Evolutionary conservation across 2,113 vertebrate genomes (phyloP), one percentile per base, ranked within the genome.

Genomic region (Dasyurus viverrinus): DNA sequence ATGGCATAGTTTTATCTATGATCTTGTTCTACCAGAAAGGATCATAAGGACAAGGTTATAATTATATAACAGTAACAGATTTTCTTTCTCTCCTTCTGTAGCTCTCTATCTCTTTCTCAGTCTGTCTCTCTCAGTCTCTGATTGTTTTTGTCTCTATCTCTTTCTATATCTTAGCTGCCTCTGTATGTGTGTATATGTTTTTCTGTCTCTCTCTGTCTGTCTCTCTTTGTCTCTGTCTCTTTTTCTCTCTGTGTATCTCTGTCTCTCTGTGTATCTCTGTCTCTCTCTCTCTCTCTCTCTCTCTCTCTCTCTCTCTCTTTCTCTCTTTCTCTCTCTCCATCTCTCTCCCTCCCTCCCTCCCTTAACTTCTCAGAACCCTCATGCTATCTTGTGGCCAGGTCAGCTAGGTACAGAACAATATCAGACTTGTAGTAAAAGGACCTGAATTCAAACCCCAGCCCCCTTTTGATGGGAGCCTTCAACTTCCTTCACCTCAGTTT

Each of bases 351-450:
- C 8, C 8, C 50, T 50, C 50, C 8, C 50, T 52, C 50, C 50
- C 50, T 9, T 52, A 95, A n/a, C 47, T n/a, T 11, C 52, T 8
- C 50, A 54, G 94, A 89, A 0, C 3, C 54, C 0, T 11, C 5
- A 0, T 26, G 42, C 3, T 30, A 54, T 0, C 0, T 2, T 3
- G 10, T 42, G 8, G 0, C 6, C 6, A 1, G 7, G 6, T 3
- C 25, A n/a, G 5, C 3, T 9, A 42, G 30, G 53, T 11, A 47
- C 0, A 9, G 47, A 2, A 0, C 36, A 47, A 26, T 2, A 46
- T 22, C 2, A 2, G 7, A 54, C 48, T 25, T 36, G 55, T 0
- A 92, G n/a, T 25, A 8, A 54, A 53, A 2, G 68, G 5, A 1
- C 12, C 10, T n/a, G 27, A 47, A 27, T 42, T 90, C 14, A 36